Evolutionary conservation across 1,140 invertebrate genomes (phyloP).

Genomic region (Liolophura sinensis): DNA sequence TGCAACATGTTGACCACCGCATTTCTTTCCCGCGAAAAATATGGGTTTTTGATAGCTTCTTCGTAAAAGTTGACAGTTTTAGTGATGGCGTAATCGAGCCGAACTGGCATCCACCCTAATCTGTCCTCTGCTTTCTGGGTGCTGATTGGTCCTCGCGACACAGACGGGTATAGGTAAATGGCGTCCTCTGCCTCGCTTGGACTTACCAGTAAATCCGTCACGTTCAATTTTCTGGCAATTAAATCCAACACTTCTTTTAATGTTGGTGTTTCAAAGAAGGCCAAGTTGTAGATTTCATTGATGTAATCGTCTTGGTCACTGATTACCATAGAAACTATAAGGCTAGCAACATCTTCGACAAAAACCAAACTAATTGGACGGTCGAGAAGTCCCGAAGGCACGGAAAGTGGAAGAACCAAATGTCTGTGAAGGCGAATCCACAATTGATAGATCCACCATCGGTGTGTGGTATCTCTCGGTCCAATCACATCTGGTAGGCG

Average conservation of each 20-base stretch:
- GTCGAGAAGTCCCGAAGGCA: conserved; percentile 45
- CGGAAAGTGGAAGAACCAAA: conserved; percentile 43
- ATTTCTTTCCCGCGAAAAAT: conserved; percentile 12
- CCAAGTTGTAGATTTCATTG: conserved; percentile 60
- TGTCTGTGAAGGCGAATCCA: conserved; percentile 55
- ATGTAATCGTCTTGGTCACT: conserved; percentile 21
- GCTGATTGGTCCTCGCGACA: conserved; percentile 56
- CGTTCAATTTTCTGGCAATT: conserved; percentile 37
- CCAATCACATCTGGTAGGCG: conserved; percentile 63
- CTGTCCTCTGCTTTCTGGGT: conserved; percentile 50
- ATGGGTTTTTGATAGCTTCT: conserved; percentile 26
- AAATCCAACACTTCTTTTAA: conserved; percentile 43
- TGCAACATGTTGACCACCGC: too few species aligned
- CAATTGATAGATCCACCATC: conserved; percentile 63
- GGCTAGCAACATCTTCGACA: conserved; percentile 58
- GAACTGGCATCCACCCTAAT: conserved; percentile 56
- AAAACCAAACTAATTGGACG: conserved; percentile 60
- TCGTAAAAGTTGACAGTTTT: conserved; percentile 60
- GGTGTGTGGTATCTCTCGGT: conserved; percentile 59
- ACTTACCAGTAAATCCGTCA: conserved; percentile 33
- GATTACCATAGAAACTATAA: conserved; percentile 41
- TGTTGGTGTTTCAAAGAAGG: conserved; percentile 46
- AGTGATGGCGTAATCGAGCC: conserved; percentile 42
- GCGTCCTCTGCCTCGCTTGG: conserved; percentile 32
- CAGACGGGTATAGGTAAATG: conserved; percentile 59